These are phyloP conservation scores for Tenthredo scrophulariae DNA, from an alignment of 2,888 invertebrate species.

Conservation along the genomic window DNA sequence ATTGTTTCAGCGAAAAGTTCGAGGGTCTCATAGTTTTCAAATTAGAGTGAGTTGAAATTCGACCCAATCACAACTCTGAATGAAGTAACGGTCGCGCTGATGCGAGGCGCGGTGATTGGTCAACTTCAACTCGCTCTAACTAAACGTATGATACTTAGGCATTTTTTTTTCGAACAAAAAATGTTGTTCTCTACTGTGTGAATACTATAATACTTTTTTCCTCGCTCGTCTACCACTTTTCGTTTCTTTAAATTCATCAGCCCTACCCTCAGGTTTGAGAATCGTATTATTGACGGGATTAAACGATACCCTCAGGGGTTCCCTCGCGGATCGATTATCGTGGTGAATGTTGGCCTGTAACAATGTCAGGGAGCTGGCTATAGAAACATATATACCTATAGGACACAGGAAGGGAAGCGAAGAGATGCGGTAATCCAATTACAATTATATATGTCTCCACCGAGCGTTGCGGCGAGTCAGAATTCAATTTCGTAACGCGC, in stretches of 20 bases:
- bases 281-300: conserved; percentile 7
- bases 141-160: not conserved
- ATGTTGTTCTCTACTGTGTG: not conserved
- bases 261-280: not conserved
- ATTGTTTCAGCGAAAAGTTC: not conserved
- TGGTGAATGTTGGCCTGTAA: not conserved
- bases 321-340: not conserved
- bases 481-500: conserved; percentile 9
- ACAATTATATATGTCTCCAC: conserved; percentile 9
- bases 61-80: not conserved
- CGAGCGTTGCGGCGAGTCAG: not conserved
- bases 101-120: not conserved
- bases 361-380: conserved; percentile 2
- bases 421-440: conserved; percentile 23
- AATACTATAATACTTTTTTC: not conserved
- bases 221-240: not conserved
- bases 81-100: conserved; percentile 6
- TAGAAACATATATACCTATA: not conserved
- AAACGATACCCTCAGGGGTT: not conserved
- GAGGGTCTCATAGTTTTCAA: conserved; percentile 19
- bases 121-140: conserved; percentile 22
- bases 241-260: not conserved
- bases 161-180: not conserved
- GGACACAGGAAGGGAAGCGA: not conserved
- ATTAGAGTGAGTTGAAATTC: not conserved